These are phyloP conservation scores for Vicugna pacos DNA, from an alignment of 2,113 vertebrate species.

Conservation along the genomic window DNA sequence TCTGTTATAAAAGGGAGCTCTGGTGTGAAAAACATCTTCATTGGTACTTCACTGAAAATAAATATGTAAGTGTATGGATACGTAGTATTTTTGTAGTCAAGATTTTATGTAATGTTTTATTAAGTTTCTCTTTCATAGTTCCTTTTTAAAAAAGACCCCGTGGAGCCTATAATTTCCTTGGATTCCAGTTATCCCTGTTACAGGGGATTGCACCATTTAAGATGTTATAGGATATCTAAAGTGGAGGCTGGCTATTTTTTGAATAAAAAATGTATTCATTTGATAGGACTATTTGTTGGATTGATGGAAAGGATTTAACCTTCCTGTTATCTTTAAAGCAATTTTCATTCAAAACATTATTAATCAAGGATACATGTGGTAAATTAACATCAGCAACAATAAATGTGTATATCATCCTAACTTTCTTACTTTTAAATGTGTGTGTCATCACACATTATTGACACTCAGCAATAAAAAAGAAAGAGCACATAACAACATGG, in stretches of 20 bases:
- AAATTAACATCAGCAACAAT: background rate
- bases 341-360: background rate
- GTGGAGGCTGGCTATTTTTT: background rate
- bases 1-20: constrained; percentile 54
- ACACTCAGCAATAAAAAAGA: background rate
- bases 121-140: constrained; percentile 83
- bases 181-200: constrained; percentile 74
- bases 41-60: constrained; percentile 78
- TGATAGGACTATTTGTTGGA: background rate
- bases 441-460: background rate
- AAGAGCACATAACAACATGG: background rate
- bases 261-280: background rate
- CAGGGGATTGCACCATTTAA: constrained; percentile 74
- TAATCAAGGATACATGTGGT: background rate
- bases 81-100: constrained; percentile 78
- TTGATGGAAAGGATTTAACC: background rate
- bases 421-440: background rate
- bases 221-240: constrained; percentile 27
- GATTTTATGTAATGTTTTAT: constrained; percentile 59
- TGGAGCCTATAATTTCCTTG: constrained; percentile 68
- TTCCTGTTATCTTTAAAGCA: background rate
- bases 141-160: constrained; percentile 25
- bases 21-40: constrained; percentile 79
- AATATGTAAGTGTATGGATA: constrained; percentile 69
- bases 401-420: background rate